Evolutionary conservation across 2,888 invertebrate genomes (phyloP), one percentile per base, ranked within the genome.

Genomic region (Xanthorhoe designata): DNA sequence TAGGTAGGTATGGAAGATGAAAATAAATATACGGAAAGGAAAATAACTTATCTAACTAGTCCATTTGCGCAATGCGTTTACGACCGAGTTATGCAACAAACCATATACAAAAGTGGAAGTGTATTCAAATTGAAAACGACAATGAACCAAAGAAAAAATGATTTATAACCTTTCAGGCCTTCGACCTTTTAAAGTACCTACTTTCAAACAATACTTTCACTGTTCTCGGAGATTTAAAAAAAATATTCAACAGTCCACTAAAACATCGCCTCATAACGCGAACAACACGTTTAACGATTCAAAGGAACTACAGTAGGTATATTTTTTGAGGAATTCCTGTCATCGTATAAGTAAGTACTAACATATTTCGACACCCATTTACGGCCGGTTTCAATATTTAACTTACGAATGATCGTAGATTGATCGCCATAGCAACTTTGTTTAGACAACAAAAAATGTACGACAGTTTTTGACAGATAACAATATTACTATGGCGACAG

Each of bases 181-280:
- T 71, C 79, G 82, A 83, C 84, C 83, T 81, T 81, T 82, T 74
- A 76, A 69, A 77, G 75, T 78, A 79, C n/a, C n/a, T n/a, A n/a
- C 77, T 75, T 72, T 61, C 63, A 61, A 64, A 60, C 76, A 79
- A 68, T 70, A 81, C 87, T 89, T 88, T 89, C 87, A 82, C 84
- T 86, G 75, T 84, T 80, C 73, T 74, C 77, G 73, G 77, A 72
- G 75, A 75, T 70, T 78, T 82, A 77, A 83, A 80, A n/a, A 82
- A 80, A 82, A 72, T 75, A 73, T 58, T 65, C 24, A 19, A 47
- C 55, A 29, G 60, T 59, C 47, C 53, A 59, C 54, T 49, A 38
- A 53, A 18, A 9, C 38, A 42, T 47, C 17, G 47, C 47, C 8
- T 47, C 47, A 47, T 7, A 42, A 13, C 13, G 38, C 38, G 10